Base-by-base conservation (phyloP, 2,797 vertebrate species). In the Chelonia mydas region DNA sequence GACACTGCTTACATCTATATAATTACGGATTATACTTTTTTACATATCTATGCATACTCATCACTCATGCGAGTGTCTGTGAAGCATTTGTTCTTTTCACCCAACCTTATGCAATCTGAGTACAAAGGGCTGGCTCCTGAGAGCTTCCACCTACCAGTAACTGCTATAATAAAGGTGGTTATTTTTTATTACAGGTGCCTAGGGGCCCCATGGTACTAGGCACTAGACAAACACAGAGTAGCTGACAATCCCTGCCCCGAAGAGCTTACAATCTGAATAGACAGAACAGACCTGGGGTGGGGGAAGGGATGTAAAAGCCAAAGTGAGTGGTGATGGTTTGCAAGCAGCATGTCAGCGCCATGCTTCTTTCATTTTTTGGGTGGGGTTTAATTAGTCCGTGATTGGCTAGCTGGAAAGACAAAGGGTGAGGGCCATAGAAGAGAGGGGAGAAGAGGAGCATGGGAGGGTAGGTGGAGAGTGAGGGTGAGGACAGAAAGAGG, bases 11-110 rank as follows among this genome's bases (percentile, higher is more conserved):
- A 41, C 41, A 41, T 41, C 41, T 41, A 41, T 31, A 93, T 87
- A 92, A 89, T 86, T 54, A 84, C 51, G 91, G 95, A 96, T 96
- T 96, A 90, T 33, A 93, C 19, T 55, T 90, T 96, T 96, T 93
- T 87, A 61, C 59, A 90, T 95, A 84, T 68, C 1, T 13, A 45
- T 84, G 49, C 51, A 81, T 80, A 55, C 87, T 77, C 27, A 28
- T 94, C 74, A 83, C 16, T 94, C 84, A 90, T 15, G 13, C 33
- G 83, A 91, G 76, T 47, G 91, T 49, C 45, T 93, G 51, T 78
- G 81, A 96, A 80, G 21, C 88, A 55, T 92, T 94, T 96, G 93
- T 76, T 45, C 23, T 76, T 96, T 81, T 45, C 55, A 83, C 77
- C n/a, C 49, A 11, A 68, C 93, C 59, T 23, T 25, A 88, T 16